A percentile compares a stretch with the other conserved stretches of the same genome.
phyloP scores from a whole-genome alignment of 2,797 vertebrate species.

The Enteromius fasciolatus region DNA sequence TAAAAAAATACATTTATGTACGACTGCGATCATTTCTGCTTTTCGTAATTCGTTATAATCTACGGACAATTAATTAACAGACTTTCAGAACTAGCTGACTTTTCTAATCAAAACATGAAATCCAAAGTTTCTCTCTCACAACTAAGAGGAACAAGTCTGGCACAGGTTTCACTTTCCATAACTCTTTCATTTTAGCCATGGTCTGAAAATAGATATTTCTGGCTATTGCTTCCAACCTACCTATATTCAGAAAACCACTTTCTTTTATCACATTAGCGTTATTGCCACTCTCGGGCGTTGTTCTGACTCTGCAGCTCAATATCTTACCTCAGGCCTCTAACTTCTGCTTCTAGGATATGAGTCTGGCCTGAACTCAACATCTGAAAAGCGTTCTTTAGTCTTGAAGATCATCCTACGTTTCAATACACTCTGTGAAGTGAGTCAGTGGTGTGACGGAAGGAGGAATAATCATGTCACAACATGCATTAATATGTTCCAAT shows the following conservation, averaged over 20 bases:
- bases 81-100: background rate
- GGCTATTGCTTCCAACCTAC: slow-evolving; percentile 75
- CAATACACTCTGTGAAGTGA: background rate
- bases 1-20: background rate
- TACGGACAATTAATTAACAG: background rate
- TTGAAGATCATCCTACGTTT: slow-evolving; percentile 5
- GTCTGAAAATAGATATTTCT: slow-evolving; percentile 75
- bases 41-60: background rate
- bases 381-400: slow-evolving; percentile 29
- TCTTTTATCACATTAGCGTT: slow-evolving; percentile 82
- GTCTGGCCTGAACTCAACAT: slow-evolving; percentile 71
- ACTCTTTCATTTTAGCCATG: slow-evolving; percentile 75
- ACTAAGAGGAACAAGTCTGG: slow-evolving; percentile 63
- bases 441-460: background rate
- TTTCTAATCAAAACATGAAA: background rate
- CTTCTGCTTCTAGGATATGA: slow-evolving; percentile 71
- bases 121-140: slow-evolving; percentile 46
- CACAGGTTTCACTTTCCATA: slow-evolving; percentile 67
- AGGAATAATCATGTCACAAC: background rate
- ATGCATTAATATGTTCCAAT: background rate
- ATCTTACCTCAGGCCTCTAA: slow-evolving; percentile 74
- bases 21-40: background rate
- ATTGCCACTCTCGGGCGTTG: slow-evolving; percentile 78
- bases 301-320: slow-evolving; percentile 73
- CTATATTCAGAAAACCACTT: slow-evolving; percentile 78